phyloP scores from a whole-genome alignment of 2,113 vertebrate species.

The Gambusia affinis region DNA sequence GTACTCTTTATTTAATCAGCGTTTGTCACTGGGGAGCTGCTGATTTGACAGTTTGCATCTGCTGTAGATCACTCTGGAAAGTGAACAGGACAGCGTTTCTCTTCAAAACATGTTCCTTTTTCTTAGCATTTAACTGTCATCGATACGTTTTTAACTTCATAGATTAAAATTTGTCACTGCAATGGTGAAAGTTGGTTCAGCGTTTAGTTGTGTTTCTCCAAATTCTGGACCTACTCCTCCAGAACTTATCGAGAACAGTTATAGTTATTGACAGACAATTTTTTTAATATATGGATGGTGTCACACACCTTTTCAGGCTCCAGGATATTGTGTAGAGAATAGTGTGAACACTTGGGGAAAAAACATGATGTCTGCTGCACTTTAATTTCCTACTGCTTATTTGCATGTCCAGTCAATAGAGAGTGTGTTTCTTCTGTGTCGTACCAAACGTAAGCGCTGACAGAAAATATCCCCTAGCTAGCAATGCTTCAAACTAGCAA shows the following conservation, averaged over 20 bases:
- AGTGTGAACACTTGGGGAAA: no score
- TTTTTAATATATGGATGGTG: not conserved
- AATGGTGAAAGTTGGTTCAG: not conserved
- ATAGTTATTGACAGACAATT: not conserved
- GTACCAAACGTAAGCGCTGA: no score
- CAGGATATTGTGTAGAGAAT: no score
- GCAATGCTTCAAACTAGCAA: no score
- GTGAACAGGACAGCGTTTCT: not conserved
- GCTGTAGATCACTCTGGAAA: not conserved
- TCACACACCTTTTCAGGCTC: no score
- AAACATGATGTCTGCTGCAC: no score
- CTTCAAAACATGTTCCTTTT: constrained; percentile 2
- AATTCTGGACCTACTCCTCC: not conserved
- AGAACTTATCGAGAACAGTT: not conserved
- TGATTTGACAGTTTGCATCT: not conserved
- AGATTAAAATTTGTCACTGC: no score
- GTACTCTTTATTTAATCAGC: not conserved
- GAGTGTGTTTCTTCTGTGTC: no score
- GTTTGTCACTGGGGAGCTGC: not conserved
- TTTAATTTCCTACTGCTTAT: no score
- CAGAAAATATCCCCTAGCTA: no score
- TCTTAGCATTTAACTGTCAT: not conserved
- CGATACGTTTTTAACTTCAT: not conserved
- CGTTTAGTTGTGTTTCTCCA: not conserved
- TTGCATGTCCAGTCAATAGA: no score